Evolutionary conservation across 1,140 invertebrate genomes (phyloP).

Genomic region (Ridgeia piscesae): DNA sequence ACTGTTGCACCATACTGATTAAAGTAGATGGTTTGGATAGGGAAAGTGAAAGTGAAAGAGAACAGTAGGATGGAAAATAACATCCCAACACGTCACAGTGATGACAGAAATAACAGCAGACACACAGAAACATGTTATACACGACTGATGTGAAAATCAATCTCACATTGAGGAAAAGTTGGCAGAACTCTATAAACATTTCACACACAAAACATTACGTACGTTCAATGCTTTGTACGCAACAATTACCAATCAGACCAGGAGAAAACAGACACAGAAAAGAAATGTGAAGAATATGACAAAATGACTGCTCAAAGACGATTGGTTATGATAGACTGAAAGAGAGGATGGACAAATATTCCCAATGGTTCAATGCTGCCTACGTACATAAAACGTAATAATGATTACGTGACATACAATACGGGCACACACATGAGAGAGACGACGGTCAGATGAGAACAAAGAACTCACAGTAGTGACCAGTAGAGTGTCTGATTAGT

Average conservation of each 20-base stretch:
- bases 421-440: neutral
- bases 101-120: neutral
- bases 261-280: neutral
- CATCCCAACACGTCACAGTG: neutral
- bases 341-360: neutral
- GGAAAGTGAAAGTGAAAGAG: neutral
- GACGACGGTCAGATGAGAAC: neutral
- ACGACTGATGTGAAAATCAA: neutral
- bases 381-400: neutral
- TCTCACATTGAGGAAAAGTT: neutral
- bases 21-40: neutral
- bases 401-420: neutral
- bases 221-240: neutral
- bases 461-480: neutral
- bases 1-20: too few species aligned
- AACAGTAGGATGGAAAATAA: neutral
- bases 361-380: neutral
- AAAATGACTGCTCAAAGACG: neutral
- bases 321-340: neutral
- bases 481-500: constrained; percentile 10
- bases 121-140: neutral
- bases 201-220: neutral
- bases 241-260: neutral
- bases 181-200: neutral
- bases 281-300: neutral